These are phyloP conservation scores for Anguilla megastoma DNA, from an alignment of 2,797 vertebrate genomes.

Conservation along the genomic window DNA sequence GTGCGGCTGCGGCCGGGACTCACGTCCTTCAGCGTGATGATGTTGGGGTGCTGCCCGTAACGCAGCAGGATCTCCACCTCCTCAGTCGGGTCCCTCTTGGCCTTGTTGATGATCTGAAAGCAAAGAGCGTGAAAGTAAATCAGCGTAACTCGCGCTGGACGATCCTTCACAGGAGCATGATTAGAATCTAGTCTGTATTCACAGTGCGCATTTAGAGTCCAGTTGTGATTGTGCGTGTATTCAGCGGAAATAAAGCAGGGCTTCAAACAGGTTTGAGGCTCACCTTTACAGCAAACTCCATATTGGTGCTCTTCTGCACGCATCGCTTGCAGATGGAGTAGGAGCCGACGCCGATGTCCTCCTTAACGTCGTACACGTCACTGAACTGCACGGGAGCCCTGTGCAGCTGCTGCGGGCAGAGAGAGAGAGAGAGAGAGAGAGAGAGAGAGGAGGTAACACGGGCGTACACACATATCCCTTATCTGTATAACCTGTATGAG, in stretches of 20 bases:
- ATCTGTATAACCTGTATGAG: neutral
- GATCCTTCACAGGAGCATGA: neutral
- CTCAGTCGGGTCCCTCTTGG: conserved; percentile 82
- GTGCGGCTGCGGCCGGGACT: conserved; percentile 40
- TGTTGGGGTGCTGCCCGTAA: conserved; percentile 83
- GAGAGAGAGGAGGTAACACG: neutral
- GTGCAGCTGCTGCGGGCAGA: conserved; percentile 66
- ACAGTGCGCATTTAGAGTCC: neutral
- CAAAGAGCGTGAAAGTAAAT: neutral
- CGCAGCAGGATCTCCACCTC: conserved; percentile 85
- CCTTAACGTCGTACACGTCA: conserved; percentile 79
- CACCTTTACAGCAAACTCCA: conserved; percentile 87
- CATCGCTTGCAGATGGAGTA: conserved; percentile 85
- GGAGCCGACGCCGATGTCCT: conserved; percentile 84
- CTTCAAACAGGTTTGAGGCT: neutral
- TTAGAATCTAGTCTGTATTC: neutral
- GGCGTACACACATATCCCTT: neutral
- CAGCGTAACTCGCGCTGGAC: neutral
- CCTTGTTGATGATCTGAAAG: conserved; percentile 83
- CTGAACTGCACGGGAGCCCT: conserved; percentile 72
- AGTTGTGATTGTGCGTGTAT: neutral
- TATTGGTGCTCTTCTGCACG: conserved; percentile 71
- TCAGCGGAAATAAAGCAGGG: neutral
- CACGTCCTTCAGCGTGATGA: conserved; percentile 85
- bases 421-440: too few relatives aligned